Evolutionary conservation across 2,797 vertebrate species (phyloP), one percentile per base, ranked within the genome.

Genomic region (Muscicapa striata): DNA sequence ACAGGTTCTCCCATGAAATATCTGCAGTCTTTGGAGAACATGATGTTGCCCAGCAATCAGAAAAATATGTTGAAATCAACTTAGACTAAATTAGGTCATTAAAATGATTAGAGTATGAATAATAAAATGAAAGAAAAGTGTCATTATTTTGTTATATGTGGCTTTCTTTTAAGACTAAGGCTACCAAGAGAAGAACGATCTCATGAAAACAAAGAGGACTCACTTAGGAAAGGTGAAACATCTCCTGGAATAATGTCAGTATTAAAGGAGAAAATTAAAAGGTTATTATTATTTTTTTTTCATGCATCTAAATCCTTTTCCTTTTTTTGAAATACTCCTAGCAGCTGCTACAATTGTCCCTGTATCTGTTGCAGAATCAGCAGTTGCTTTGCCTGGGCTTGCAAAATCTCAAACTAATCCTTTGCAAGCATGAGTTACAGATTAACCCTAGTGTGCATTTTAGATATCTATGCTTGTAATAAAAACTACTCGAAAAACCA

Each of bases 401-500:
- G 77, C 49, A 64, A 84, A 86, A 81, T 95, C 94, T 96, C 85
- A 90, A 36, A 93, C 91, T 88, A 95, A 94, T 87, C 80, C 72
- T 96, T 95, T 90, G 80, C 87, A 93, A 96, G 69, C 40, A 23
- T 84, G 95, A 97, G 89, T 84, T 52, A 89, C 70, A 95, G 95
- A 94, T 94, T 97, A 97, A 97, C 76, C 81, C 82, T 95, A 91
- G 77, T 46, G 45, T 48, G 13, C 75, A 94, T 96, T 89, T 96
- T 96, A 94, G 94, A 85, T 96, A 94, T 96, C 93, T 81, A 84
- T 61, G 88, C 82, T 95, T 94, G 78, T 84, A 96, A 94, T 80
- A 87, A 97, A 97, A 97, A 93, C 78, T 82, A 93, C 93, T 95
- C 91, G 72, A 96, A 97, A 97, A 97, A 95, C 76, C 88, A 96